Percentiles rank a stretch among this genome's conserved stretches.
Evolutionary conservation across 1,140 invertebrate genomes (phyloP).

Genomic region (Diplogasteroides magnus): DNA sequence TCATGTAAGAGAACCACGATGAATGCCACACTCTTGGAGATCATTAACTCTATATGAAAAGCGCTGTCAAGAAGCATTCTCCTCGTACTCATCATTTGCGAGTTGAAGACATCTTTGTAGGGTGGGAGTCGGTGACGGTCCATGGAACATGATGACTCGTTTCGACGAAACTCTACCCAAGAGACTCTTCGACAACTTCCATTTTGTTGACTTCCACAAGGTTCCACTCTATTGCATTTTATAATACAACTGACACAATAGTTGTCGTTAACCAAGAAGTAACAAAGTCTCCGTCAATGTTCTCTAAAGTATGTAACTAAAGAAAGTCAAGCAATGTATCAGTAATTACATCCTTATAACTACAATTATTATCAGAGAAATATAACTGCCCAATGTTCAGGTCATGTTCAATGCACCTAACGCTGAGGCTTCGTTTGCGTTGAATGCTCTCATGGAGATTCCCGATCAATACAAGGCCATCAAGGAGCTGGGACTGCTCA

Average conservation of each 20-base stretch:
- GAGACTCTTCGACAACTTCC: conserved; percentile 62
- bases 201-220: conserved; percentile 62
- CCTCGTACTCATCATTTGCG: neutral
- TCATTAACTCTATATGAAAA: too few species aligned
- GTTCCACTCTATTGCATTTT: conserved; percentile 32
- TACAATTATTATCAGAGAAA: too few species aligned
- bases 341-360: too few species aligned
- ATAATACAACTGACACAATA: neutral
- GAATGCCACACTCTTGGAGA: too few species aligned
- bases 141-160: conserved; percentile 61
- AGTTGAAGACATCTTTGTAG: conserved; percentile 39
- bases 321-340: too few species aligned
- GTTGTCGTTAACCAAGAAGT: too few species aligned
- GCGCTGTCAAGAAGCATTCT: neutral
- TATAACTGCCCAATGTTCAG: conserved; percentile 27
- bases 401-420: conserved; percentile 57
- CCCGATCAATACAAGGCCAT: conserved; percentile 62
- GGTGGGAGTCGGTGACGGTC: conserved; percentile 64
- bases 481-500: conserved; percentile 53
- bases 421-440: conserved; percentile 59
- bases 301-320: too few species aligned
- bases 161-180: conserved; percentile 61
- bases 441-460: conserved; percentile 62
- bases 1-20: too few species aligned
- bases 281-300: too few species aligned